These are phyloP conservation scores for Chirona hameri DNA, from an alignment of 2,888 invertebrate genomes.

Conservation along the genomic window DNA sequence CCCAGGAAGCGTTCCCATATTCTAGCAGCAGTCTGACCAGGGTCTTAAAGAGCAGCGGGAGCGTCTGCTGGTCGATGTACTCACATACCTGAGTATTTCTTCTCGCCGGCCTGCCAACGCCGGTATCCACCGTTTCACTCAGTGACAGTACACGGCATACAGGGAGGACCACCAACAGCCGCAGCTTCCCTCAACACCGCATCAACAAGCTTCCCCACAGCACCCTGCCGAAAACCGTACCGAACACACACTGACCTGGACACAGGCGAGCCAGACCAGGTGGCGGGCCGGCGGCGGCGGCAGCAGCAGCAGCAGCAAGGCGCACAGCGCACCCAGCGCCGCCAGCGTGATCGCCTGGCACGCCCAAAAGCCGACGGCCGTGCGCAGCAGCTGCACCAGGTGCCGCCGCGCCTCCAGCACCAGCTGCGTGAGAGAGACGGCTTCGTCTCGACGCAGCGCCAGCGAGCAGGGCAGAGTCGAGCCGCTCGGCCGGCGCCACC, in stretches of 20 bases:
- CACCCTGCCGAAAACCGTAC: too few relatives aligned
- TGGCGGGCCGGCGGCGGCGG: constrained; percentile 60
- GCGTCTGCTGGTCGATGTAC: too few relatives aligned
- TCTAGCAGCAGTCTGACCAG: too few relatives aligned
- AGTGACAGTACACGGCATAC: too few relatives aligned
- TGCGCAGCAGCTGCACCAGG: constrained; percentile 71
- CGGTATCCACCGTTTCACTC: too few relatives aligned
- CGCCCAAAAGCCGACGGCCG: constrained; percentile 76
- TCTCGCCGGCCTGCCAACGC: too few relatives aligned
- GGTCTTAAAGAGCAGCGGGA: too few relatives aligned
- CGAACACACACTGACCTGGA: constrained; percentile 9
- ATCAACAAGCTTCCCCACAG: too few relatives aligned
- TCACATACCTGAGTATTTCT: too few relatives aligned
- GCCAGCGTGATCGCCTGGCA: constrained; percentile 67
- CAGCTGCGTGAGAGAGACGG: constrained; percentile 73
- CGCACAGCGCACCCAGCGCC: constrained; percentile 53
- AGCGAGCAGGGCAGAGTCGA: constrained; percentile 90
- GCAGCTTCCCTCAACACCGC: too few relatives aligned
- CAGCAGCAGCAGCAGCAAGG: constrained; percentile 60
- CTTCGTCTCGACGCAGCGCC: constrained; percentile 71
- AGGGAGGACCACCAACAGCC: too few relatives aligned
- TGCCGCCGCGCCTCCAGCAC: constrained; percentile 81
- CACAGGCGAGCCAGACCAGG: constrained; percentile 43
- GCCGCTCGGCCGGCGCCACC: constrained; percentile 70
- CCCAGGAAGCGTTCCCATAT: too few relatives aligned